Evolutionary conservation across 2,797 vertebrate species (phyloP), one percentile per base, ranked within the genome.

Genomic region (Spizella passerina): DNA sequence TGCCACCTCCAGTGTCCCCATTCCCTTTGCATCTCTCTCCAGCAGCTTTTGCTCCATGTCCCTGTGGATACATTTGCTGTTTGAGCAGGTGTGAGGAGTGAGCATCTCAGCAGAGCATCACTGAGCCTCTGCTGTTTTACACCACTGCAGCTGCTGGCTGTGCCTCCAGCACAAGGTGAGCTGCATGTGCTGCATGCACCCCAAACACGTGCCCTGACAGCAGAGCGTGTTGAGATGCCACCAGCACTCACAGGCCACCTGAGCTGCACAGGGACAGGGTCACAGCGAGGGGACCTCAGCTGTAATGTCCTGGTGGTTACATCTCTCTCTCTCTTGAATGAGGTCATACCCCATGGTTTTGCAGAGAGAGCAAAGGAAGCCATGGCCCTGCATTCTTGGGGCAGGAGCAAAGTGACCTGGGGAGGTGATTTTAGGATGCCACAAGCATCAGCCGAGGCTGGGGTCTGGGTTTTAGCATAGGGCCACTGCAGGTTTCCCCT

Each of bases 341-440:
- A 61, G 34, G 6, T 27, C 19, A 19, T 12, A 60, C 2, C 10
- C 14, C 6, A 1, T 7, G 15, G 13, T 60, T 91, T 60, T 79
- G 12, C 20, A 52, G 24, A 29, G 7, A 71, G 6, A 46, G 23
- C 0, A 3, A 86, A 68, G 0, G 32, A 5, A 1, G 2, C 17
- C 0, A 0, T 24, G 17, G 29, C 10, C 41, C 11, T 0, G 0
- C 34, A 7, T 22, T 44, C 24, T 5, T 32, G 36, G 21, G 2
- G 5, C 12, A 17, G 23, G 26, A 69, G 24, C 10, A 69, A 26
- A 30, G 23, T 82, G 30, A 27, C 23, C 12, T 12, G 10, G 8
- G 27, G 27, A 76, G 9, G 3, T 50, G 47, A 43, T 82, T 83
- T 32, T 36, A 20, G 86, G 27, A 18, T 79, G 43, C 10, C 12